Percentiles rank a stretch among this genome's conserved stretches.
Evolutionary conservation across 2,888 invertebrate species (phyloP).

Genomic region (Parnassius glacialis): DNA sequence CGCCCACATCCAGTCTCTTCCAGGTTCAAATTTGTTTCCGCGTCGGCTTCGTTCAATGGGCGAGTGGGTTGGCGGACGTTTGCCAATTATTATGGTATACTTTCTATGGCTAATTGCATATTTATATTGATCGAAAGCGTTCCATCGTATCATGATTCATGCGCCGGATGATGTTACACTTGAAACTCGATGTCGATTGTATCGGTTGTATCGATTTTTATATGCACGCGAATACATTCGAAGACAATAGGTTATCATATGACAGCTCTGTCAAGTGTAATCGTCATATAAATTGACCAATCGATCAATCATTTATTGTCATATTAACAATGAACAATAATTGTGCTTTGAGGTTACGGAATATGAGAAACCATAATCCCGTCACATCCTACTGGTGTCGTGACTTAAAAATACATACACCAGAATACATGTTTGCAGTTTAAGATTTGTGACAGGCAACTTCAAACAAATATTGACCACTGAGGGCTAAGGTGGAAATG

Average conservation of each 20-base stretch:
- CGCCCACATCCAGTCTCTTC: constrained; percentile 56
- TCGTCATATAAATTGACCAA: constrained; percentile 12
- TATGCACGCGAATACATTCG: constrained; percentile 9
- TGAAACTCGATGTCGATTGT: constrained; percentile 17
- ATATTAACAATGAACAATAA: neutral
- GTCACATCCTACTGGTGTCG: no score
- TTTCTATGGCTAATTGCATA: constrained; percentile 68
- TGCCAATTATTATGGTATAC: constrained; percentile 68
- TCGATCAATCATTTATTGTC: constrained; percentile 8
- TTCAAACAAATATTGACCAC: no score
- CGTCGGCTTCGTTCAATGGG: constrained; percentile 51
- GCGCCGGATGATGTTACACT: constrained; percentile 28
- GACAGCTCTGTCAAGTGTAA: constrained; percentile 9
- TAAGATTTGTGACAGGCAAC: no score
- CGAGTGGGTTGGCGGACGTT: constrained; percentile 60
- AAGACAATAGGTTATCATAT: constrained; percentile 19
- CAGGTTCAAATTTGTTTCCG: constrained; percentile 51
- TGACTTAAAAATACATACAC: no score
- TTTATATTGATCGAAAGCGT: constrained; percentile 43
- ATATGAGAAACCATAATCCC: no score
- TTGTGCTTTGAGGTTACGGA: no score
- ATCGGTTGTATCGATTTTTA: constrained; percentile 14
- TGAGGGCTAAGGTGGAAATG: no score
- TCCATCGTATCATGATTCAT: constrained; percentile 47
- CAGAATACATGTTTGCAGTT: no score